Percentiles rank a stretch among this genome's conserved stretches.
These are phyloP conservation scores for Melanotaenia trifasciata DNA, from an alignment of 2,797 vertebrate genomes.

Conservation along the genomic window DNA sequence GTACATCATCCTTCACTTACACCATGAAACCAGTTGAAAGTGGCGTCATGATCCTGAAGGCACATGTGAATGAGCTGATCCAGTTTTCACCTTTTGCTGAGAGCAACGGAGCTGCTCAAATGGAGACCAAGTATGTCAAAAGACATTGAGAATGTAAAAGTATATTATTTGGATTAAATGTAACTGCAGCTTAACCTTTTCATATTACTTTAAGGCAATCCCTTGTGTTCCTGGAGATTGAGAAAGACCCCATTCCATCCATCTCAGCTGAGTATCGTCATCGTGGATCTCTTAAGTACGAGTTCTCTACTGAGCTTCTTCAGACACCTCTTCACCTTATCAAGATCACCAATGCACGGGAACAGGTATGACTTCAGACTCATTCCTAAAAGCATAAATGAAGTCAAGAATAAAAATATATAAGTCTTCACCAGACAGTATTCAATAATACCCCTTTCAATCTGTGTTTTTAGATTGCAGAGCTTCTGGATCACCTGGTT, in stretches of 20 bases:
- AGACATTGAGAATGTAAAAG: background rate
- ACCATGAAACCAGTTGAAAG: constrained; percentile 75
- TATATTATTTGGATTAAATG: background rate
- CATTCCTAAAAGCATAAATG: background rate
- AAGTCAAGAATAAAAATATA: background rate
- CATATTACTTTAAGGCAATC: constrained; percentile 77
- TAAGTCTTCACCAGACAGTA: background rate
- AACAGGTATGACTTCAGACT: constrained; percentile 70
- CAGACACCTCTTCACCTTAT: constrained; percentile 70
- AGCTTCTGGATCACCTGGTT: constrained; percentile 82
- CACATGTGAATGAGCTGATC: constrained; percentile 82
- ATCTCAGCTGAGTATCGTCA: constrained; percentile 70
- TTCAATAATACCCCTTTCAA: background rate
- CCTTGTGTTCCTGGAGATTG: constrained; percentile 74
- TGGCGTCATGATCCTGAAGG: constrained; percentile 80
- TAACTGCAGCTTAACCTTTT: constrained; percentile 13
- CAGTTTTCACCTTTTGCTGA: constrained; percentile 84
- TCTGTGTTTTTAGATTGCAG: constrained; percentile 73
- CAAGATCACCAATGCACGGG: constrained; percentile 63
- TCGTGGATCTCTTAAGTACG: constrained; percentile 81
- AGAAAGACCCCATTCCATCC: constrained; percentile 36
- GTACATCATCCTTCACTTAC: constrained; percentile 83
- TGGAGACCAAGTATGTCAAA: constrained; percentile 83
- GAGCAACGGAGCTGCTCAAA: constrained; percentile 80
- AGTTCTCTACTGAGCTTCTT: constrained; percentile 81